Evolutionary conservation across 2,797 vertebrate genomes (phyloP), one percentile per base, ranked within the genome.

Genomic region (Sebastes diaconus): DNA sequence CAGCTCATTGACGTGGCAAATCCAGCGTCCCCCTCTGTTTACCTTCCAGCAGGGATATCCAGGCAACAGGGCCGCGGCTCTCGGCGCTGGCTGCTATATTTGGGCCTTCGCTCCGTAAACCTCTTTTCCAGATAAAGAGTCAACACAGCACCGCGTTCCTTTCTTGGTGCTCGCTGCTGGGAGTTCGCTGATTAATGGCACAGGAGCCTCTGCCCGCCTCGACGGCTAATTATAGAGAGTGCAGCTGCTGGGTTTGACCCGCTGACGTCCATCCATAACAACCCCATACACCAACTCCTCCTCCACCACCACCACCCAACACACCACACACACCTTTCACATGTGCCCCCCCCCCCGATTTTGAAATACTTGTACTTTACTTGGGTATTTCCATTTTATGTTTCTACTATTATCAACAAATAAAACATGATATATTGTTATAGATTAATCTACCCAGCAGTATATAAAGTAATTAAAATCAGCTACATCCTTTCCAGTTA

Each of bases 191-290:
- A 88, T 91, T 91, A 85, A 88, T 86, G 86, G 73, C 81, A 67
- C 83, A 61, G 72, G 66, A 79, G 84, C 71, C 85, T 86, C 75
- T 74, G 60, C 67, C 30, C 59, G 36, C 71, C 85, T 89, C 85
- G 36, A 69, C 75, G 76, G 88, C 95, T 97, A 96, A 96, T 96
- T 95, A 95, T 95, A 96, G 90, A 79, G 87, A 81, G 76, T 25
- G 92, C 95, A 95, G 95, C 95, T 94, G 95, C 92, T 82, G 83
- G 78, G 75, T 89, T 77, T 84, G 83, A 86, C 81, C 75, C 34
- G 14, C 73, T 57, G n/a, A 24, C 32, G 36, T 46, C 73, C 73
- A 79, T 73, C 32, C 61, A 9, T 60, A 58, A 20, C 54, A 59
- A 16, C 58, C 18, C 22, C 55, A 8, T 7, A 57, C 79, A 74